Evolutionary conservation across 2,888 invertebrate species (phyloP).

Genomic region (Epiblema foenella): DNA sequence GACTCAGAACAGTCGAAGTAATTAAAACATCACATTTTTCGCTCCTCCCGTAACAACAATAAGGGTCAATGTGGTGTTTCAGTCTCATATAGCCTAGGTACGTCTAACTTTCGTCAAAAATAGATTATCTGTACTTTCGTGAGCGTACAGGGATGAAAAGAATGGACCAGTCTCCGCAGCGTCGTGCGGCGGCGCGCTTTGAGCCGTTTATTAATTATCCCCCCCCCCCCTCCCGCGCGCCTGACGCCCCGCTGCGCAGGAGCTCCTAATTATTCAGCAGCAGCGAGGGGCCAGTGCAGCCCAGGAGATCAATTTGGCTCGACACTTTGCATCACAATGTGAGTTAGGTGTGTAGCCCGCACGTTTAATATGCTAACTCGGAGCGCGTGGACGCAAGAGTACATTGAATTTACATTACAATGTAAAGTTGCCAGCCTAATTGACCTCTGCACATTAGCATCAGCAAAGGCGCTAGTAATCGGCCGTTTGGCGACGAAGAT

Average conservation of each 20-base stretch:
- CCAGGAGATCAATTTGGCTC: not conserved
- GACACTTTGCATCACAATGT: not conserved
- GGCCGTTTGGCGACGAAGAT: constrained; percentile 27
- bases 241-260: constrained; percentile 36
- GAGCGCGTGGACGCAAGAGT: not conserved
- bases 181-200: constrained; percentile 44
- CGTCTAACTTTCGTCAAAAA: not conserved
- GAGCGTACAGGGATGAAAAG: constrained; percentile 16
- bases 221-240: constrained; percentile 12
- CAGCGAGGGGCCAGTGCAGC: constrained; percentile 34
- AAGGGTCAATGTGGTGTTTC: not conserved
- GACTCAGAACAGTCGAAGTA: not conserved
- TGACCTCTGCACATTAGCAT: constrained; percentile 18
- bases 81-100: not conserved
- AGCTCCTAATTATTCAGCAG: constrained; percentile 42
- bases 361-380: not conserved
- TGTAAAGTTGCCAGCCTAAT: not conserved
- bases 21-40: not conserved
- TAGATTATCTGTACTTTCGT: not conserved
- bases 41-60: not conserved
- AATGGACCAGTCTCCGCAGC: constrained; percentile 15
- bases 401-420: not conserved
- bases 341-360: not conserved
- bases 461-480: constrained; percentile 13
- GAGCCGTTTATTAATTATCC: constrained; percentile 42